These are phyloP conservation scores for Diadromus collaris DNA, from an alignment of 2,888 invertebrate species.

Conservation along the genomic window DNA sequence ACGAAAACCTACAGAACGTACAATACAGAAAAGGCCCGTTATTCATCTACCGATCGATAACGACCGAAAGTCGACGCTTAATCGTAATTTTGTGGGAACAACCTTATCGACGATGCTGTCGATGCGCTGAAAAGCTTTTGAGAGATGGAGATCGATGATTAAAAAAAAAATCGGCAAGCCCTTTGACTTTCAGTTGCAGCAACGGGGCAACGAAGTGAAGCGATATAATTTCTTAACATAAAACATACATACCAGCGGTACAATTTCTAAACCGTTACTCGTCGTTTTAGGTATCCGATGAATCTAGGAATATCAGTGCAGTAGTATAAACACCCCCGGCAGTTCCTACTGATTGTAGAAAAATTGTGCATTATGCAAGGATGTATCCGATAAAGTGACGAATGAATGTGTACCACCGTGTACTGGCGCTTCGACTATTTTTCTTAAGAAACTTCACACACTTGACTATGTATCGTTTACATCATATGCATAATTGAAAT, in stretches of 20 bases:
- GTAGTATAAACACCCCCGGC: constrained; percentile 1
- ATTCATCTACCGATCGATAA: background rate
- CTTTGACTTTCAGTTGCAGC: constrained; percentile 20
- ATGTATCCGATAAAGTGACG: constrained; percentile 13
- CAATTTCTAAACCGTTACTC: constrained; percentile 2
- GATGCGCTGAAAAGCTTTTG: background rate
- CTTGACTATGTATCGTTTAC: constrained; percentile 15
- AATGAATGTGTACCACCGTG: background rate
- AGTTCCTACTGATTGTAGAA: constrained; percentile 39
- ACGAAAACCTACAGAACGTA: background rate
- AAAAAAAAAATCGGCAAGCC: constrained; percentile 17
- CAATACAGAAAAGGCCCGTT: background rate
- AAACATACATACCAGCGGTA: background rate
- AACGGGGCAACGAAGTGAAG: background rate
- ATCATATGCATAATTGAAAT: constrained; percentile 28
- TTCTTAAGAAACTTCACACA: constrained; percentile 18
- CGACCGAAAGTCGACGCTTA: background rate
- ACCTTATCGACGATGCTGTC: constrained; percentile 43
- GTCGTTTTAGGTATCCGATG: constrained; percentile 14
- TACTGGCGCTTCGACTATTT: background rate
- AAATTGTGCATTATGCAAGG: constrained; percentile 28
- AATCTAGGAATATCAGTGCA: background rate
- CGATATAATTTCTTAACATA: constrained; percentile 1
- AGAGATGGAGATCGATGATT: background rate
- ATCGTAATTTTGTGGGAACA: background rate